Percentiles rank a stretch among this genome's conserved stretches.
phyloP scores from a whole-genome alignment of 1,140 invertebrate genomes.

The Coenobita brevimanus region DNA sequence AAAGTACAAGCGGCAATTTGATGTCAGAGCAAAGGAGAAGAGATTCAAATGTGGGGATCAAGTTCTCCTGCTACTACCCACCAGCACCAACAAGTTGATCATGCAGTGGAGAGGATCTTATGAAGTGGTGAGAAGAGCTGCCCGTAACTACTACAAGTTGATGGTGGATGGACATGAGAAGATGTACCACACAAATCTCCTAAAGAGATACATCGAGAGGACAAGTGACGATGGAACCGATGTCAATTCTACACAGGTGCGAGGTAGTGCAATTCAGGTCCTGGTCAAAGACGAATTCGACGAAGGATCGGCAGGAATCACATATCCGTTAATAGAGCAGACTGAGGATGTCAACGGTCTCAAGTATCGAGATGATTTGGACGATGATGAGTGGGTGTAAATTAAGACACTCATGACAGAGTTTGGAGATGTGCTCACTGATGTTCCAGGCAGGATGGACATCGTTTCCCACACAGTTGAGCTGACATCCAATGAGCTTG shows the following conservation, averaged over 20 bases:
- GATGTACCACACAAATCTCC: not conserved
- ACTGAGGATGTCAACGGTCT: not conserved
- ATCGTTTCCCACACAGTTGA: not conserved
- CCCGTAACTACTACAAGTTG: too few relatives aligned
- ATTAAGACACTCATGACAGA: too few relatives aligned
- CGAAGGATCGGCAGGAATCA: not conserved
- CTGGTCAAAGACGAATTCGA: not conserved
- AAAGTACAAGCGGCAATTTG: not conserved
- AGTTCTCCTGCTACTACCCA: not conserved
- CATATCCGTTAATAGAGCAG: not conserved
- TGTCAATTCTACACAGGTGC: too few relatives aligned
- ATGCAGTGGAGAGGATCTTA: not conserved
- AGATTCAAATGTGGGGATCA: not conserved
- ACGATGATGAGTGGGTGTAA: too few relatives aligned
- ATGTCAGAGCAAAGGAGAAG: not conserved
- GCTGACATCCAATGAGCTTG: not conserved
- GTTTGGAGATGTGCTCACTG: too few relatives aligned
- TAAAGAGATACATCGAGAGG: slow-evolving; percentile 1
- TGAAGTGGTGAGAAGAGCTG: not conserved
- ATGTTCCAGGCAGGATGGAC: not conserved
- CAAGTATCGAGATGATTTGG: too few relatives aligned
- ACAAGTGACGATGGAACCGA: too few relatives aligned
- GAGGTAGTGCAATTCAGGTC: too few relatives aligned
- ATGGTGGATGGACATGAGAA: too few relatives aligned
- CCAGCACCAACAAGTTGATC: not conserved